Percentiles rank a stretch among this genome's conserved stretches.
These are phyloP conservation scores for Phycodurus eques DNA, from an alignment of 2,113 vertebrate genomes.

Conservation along the genomic window DNA sequence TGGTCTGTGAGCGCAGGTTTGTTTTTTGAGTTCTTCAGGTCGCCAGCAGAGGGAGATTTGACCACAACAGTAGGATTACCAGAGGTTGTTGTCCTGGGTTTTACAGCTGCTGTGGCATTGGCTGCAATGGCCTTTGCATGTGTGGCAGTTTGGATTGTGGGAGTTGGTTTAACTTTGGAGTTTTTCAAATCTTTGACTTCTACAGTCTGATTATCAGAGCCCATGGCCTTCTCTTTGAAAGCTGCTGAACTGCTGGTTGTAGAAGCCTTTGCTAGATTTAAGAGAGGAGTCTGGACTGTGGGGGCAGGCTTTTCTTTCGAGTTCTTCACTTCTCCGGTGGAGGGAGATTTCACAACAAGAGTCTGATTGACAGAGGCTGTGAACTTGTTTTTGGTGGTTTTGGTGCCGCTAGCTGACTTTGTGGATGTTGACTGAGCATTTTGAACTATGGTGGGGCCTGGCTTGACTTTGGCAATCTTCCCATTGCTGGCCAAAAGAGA, in stretches of 20 bases:
- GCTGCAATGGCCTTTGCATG: slow-evolving; percentile 17
- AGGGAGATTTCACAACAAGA: slow-evolving; percentile 22
- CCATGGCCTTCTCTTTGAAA: slow-evolving; percentile 37
- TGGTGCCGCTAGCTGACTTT: slow-evolving; percentile 22
- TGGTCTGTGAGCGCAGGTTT: slow-evolving; percentile 26
- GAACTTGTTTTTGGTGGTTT: slow-evolving; percentile 47
- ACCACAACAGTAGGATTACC: slow-evolving; percentile 38
- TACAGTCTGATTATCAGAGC: slow-evolving; percentile 42
- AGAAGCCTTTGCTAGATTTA: slow-evolving; percentile 23
- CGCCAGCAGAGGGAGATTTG: slow-evolving; percentile 22
- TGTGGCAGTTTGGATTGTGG: slow-evolving; percentile 14
- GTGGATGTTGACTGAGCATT: slow-evolving; percentile 37
- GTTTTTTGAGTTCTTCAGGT: slow-evolving; percentile 44
- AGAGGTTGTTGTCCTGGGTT: slow-evolving; percentile 29
- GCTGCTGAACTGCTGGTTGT: not conserved
- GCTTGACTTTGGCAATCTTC: slow-evolving; percentile 45
- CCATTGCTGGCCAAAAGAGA: slow-evolving; percentile 24
- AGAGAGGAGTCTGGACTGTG: slow-evolving; percentile 12
- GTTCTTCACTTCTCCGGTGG: slow-evolving; percentile 29
- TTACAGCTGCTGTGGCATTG: slow-evolving; percentile 8
- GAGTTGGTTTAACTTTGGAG: slow-evolving; percentile 42
- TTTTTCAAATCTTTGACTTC: slow-evolving; percentile 35
- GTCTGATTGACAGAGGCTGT: slow-evolving; percentile 40
- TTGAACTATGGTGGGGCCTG: slow-evolving; percentile 16
- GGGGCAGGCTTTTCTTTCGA: slow-evolving; percentile 42